Conservation (phyloP, 2,888 invertebrate species). For the Carterocephalus palaemon region DNA sequence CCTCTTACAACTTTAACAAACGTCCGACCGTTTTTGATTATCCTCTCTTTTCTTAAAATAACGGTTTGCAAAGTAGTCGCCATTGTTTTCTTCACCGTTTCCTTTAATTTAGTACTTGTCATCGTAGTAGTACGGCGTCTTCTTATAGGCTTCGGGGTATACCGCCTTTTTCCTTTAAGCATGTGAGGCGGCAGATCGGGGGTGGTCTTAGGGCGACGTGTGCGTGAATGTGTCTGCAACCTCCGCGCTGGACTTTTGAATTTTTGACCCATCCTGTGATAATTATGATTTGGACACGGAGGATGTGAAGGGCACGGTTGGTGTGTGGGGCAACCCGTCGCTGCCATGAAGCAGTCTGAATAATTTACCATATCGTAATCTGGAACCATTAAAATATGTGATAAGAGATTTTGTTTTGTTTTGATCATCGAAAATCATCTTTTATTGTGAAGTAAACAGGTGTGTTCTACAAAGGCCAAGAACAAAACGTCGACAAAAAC, state of each 20-base stretch:
- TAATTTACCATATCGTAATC: slow-evolving; percentile 45
- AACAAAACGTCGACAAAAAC: too few relatives aligned
- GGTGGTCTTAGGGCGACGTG: slow-evolving; percentile 19
- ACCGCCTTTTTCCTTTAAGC: slow-evolving; percentile 41
- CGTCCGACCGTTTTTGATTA: slow-evolving; percentile 42
- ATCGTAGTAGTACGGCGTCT: slow-evolving; percentile 15
- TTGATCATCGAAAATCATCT: too few relatives aligned
- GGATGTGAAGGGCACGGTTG: slow-evolving; percentile 37
- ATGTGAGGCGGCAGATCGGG: slow-evolving; percentile 35
- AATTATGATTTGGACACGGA: slow-evolving; percentile 35
- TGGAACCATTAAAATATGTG: slow-evolving; percentile 35
- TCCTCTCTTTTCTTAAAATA: slow-evolving; percentile 36
- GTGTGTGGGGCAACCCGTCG: slow-evolving; percentile 33
- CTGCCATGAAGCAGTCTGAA: slow-evolving; percentile 42
- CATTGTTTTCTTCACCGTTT: slow-evolving; percentile 16
- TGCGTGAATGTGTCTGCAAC: slow-evolving; percentile 20
- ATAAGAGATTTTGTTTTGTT: too few relatives aligned
- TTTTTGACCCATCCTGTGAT: slow-evolving; percentile 38
- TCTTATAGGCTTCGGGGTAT: slow-evolving; percentile 34
- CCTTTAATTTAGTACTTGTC: slow-evolving; percentile 5
- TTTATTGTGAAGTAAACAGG: too few relatives aligned
- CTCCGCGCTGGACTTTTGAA: slow-evolving; percentile 32
- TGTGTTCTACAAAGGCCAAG: too few relatives aligned
- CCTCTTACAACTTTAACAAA: slow-evolving; percentile 44
- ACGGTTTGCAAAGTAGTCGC: slow-evolving; percentile 29